Conservation (phyloP, 2,797 vertebrate genomes). For the Rhabdophis nuchalis region DNA sequence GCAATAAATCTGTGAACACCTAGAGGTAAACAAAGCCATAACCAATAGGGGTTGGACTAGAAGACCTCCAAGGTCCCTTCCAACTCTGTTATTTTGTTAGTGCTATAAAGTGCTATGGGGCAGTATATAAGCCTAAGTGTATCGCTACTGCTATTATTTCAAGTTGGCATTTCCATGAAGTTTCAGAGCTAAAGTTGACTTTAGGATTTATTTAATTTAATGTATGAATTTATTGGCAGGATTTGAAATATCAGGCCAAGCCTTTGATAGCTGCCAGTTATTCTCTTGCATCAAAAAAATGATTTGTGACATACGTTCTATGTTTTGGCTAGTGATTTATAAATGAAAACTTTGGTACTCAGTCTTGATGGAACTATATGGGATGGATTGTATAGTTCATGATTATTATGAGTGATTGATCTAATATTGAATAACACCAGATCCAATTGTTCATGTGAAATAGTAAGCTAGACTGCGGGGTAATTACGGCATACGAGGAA, state of each 20-base stretch:
- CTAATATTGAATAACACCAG: slow-evolving; percentile 34
- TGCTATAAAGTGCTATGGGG: background rate
- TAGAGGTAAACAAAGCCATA: background rate
- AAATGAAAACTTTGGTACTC: background rate
- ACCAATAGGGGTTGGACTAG: background rate
- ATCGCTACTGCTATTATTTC: background rate
- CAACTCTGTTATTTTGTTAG: background rate
- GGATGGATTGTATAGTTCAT: slow-evolving; percentile 8
- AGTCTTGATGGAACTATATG: background rate
- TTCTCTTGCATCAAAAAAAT: slow-evolving; percentile 47
- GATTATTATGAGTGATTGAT: slow-evolving; percentile 37
- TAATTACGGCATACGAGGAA: slow-evolving; percentile 69
- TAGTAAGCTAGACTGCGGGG: slow-evolving; percentile 62
- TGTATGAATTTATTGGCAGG: background rate
- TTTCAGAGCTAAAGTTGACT: background rate
- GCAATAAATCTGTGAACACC: background rate
- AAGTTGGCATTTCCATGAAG: background rate
- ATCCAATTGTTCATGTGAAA: slow-evolving; percentile 45
- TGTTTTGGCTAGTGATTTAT: background rate
- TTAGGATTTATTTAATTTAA: background rate
- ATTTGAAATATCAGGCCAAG: background rate
- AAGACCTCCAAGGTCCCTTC: background rate
- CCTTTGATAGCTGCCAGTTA: slow-evolving; percentile 50
- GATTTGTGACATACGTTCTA: slow-evolving; percentile 41
- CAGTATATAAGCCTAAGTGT: background rate